Evolutionary conservation across 2,113 vertebrate genomes (phyloP), one percentile per base, ranked within the genome.

Genomic region (Engraulis encrasicolus): DNA sequence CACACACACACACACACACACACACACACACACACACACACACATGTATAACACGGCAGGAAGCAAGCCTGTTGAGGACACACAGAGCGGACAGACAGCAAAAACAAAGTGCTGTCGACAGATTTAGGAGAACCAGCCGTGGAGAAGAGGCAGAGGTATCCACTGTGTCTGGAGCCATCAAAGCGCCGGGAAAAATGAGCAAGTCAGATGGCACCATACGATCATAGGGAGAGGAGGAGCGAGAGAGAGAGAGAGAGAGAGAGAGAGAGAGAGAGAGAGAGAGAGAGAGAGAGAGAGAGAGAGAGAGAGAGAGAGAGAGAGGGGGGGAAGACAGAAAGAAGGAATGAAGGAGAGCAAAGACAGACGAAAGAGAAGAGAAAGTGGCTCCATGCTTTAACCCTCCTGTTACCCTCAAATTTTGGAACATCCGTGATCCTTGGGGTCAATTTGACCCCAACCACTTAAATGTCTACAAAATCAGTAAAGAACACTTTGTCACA

Each of bases 31-130:
- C 40, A 45, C 3, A 50, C 34, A 40, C 36, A 20, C 36, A 80
- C 86, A 88, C 84, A 45, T 9, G 4, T 45, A 3, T 5, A 34
- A 89, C 85, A 86, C 81, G 85, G 80, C 87, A 93, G 92, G 92
- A 94, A 92, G 89, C 91, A 92, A 88, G 92, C 89, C 91, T 92
- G 91, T 92, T 89, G 89, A 86, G 87, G 91, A 93, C 92, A 91
- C 7, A 48, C 88, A 88, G 89, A 86, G 88, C 91, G 90, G 82
- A 85, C 88, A 93, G 90, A 89, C 91, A 91, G 90, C 87, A 82
- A 92, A 93, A 93, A 93, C 91, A 92, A 90, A 88, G 90, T 92
- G 92, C 90, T 93, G 91, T 94, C 90, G 88, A 91, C 90, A 92
- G 91, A 89, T 92, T 90, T 92, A 92, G 93, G 89, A 91, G 92